phyloP scores from a whole-genome alignment of 1,140 invertebrate genomes.

The Stenopsyche tienmushanensis region DNA sequence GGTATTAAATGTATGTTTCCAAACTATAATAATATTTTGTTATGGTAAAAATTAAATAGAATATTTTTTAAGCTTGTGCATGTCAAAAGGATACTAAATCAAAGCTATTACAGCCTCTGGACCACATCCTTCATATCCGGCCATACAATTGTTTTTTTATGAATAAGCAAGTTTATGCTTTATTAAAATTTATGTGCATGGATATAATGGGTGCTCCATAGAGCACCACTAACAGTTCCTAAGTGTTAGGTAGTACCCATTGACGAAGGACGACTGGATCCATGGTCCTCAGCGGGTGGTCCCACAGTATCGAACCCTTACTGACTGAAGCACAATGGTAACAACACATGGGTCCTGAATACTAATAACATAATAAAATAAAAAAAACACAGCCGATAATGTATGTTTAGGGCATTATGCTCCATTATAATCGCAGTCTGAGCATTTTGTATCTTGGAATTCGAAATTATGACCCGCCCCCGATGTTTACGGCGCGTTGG shows the following conservation, averaged over 20 bases:
- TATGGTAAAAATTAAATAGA: too few relatives aligned
- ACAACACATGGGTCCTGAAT: conserved; percentile 1
- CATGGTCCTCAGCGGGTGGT: conserved; percentile 15
- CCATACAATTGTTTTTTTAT: too few relatives aligned
- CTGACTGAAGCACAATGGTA: conserved; percentile 8
- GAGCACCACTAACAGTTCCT: conserved; percentile 1
- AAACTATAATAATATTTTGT: too few relatives aligned
- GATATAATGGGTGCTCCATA: too few relatives aligned
- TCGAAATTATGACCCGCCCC: conserved; percentile 3
- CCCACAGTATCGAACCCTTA: conserved; percentile 3
- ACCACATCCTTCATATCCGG: too few relatives aligned
- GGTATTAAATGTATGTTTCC: too few relatives aligned
- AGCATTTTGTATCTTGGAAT: not conserved
- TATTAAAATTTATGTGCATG: not conserved
- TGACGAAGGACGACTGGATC: not conserved
- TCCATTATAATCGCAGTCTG: conserved; percentile 16
- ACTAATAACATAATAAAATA: not conserved
- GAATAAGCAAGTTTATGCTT: not conserved
- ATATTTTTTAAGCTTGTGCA: too few relatives aligned
- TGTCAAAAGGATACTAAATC: too few relatives aligned
- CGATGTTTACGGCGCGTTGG: too few relatives aligned
- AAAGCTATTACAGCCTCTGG: too few relatives aligned
- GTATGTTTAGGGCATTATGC: conserved; percentile 33
- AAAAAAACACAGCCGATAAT: conserved; percentile 34
- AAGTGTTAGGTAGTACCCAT: conserved; percentile 5